Conservation (phyloP, 1,140 invertebrate genomes). For the Drosophila guanche region DNA sequence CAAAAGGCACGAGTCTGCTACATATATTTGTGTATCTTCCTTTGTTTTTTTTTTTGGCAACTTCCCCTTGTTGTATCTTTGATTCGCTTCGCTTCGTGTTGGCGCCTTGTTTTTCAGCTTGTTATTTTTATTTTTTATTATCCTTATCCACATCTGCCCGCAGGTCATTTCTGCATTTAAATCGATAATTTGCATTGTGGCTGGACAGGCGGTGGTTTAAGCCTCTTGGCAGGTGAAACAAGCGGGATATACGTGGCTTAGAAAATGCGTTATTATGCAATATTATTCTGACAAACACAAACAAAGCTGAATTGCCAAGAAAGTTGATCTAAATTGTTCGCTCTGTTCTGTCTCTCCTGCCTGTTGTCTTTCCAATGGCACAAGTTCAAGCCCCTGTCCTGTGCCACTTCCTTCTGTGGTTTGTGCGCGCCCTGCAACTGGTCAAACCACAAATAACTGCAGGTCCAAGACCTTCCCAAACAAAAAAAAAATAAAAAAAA, state of each 20-base stretch:
- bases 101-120: slow-evolving; percentile 24
- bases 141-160: slow-evolving; percentile 12
- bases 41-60: slow-evolving; percentile 30
- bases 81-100: too few relatives aligned
- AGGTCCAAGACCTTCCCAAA: slow-evolving; percentile 44
- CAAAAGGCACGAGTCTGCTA: neutral
- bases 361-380: neutral
- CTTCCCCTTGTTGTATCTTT: too few relatives aligned
- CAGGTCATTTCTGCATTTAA: slow-evolving; percentile 25
- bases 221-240: too few relatives aligned
- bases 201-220: too few relatives aligned
- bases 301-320: too few relatives aligned
- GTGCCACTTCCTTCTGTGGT: slow-evolving; percentile 24
- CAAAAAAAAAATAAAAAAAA: slow-evolving; percentile 23
- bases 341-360: neutral
- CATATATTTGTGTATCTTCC: slow-evolving; percentile 4
- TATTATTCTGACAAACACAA: too few relatives aligned
- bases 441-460: slow-evolving; percentile 54
- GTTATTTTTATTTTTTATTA: slow-evolving; percentile 10
- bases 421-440: slow-evolving; percentile 40
- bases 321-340: neutral
- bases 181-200: slow-evolving; percentile 42
- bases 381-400: slow-evolving; percentile 23
- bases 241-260: too few relatives aligned
- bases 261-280: too few relatives aligned